Conservation (phyloP, 2,888 invertebrate species). For the Acrobasis suavella region DNA sequence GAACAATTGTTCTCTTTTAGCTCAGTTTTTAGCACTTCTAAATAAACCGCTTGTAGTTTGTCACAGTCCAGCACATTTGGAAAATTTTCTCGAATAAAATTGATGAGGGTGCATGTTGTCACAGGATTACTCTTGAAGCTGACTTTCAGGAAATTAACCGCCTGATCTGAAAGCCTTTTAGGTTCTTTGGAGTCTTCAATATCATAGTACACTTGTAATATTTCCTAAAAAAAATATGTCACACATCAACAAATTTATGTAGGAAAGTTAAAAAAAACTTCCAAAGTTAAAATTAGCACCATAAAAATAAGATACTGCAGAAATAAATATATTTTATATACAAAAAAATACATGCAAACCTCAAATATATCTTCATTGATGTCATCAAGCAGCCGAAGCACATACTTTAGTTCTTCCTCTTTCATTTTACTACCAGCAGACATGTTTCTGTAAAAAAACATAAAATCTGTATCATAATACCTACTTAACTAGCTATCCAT, state of each 20-base stretch:
- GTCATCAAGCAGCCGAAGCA: conserved; percentile 65
- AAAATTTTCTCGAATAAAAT: conserved; percentile 53
- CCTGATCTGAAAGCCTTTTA: conserved; percentile 54
- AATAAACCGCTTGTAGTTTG: conserved; percentile 60
- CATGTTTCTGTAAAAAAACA: conserved; percentile 2
- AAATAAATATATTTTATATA: too few species aligned
- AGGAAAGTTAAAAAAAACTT: neutral
- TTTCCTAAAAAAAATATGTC: conserved; percentile 54
- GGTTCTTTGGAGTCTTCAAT: conserved; percentile 55
- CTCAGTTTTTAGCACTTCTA: conserved; percentile 63
- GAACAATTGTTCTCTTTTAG: conserved; percentile 53
- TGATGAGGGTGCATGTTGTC: conserved; percentile 58
- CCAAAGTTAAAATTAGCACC: too few species aligned
- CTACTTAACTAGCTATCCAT: too few species aligned
- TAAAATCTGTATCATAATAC: too few species aligned
- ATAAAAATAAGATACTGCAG: too few species aligned
- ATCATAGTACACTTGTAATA: conserved; percentile 59
- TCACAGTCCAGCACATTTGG: conserved; percentile 45
- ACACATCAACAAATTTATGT: neutral
- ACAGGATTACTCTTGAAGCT: conserved; percentile 74
- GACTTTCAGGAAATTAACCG: conserved; percentile 63
- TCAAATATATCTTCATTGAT: conserved; percentile 61
- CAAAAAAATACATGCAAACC: conserved; percentile 38
- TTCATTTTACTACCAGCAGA: conserved; percentile 51
- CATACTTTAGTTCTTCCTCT: conserved; percentile 72